These are phyloP conservation scores for Phenacoccus solenopsis DNA, from an alignment of 1,140 invertebrate genomes.

Conservation along the genomic window DNA sequence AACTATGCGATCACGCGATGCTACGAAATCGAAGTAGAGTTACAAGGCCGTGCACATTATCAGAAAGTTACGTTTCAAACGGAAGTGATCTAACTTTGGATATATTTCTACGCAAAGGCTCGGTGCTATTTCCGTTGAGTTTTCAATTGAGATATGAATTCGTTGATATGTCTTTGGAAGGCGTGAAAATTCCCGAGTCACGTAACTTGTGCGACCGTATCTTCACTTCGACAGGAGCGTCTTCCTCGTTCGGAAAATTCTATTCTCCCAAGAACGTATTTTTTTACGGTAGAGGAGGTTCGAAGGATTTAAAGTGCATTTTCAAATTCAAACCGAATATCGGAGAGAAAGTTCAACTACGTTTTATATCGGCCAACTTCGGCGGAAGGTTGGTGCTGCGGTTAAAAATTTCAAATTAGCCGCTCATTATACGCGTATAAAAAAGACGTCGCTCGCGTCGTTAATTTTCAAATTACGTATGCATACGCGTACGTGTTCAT, in stretches of 20 bases:
- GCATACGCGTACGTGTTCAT: no score
- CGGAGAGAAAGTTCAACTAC: constrained; percentile 39
- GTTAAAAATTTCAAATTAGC: no score
- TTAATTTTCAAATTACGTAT: no score
- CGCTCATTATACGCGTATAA: no score
- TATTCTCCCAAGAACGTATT: constrained; percentile 65
- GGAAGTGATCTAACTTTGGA: constrained; percentile 56
- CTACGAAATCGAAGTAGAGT: constrained; percentile 57
- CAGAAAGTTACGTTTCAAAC: constrained; percentile 63
- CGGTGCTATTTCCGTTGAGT: constrained; percentile 59
- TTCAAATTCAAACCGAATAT: constrained; percentile 54
- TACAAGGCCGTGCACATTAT: constrained; percentile 55
- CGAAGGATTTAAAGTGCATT: constrained; percentile 56
- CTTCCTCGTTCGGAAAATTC: constrained; percentile 43
- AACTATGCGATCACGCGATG: constrained; percentile 58
- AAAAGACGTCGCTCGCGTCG: no score
- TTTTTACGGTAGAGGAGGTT: constrained; percentile 64
- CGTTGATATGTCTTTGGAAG: constrained; percentile 41
- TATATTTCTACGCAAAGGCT: constrained; percentile 56
- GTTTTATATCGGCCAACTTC: background rate
- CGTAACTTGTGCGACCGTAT: constrained; percentile 44
- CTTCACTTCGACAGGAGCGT: constrained; percentile 31
- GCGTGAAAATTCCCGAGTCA: constrained; percentile 39
- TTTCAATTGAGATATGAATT: constrained; percentile 70
- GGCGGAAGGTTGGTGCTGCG: constrained; percentile 35